Evolutionary conservation across 1,140 invertebrate species (phyloP), one percentile per base, ranked within the genome.

Genomic region (Euura lappo): DNA sequence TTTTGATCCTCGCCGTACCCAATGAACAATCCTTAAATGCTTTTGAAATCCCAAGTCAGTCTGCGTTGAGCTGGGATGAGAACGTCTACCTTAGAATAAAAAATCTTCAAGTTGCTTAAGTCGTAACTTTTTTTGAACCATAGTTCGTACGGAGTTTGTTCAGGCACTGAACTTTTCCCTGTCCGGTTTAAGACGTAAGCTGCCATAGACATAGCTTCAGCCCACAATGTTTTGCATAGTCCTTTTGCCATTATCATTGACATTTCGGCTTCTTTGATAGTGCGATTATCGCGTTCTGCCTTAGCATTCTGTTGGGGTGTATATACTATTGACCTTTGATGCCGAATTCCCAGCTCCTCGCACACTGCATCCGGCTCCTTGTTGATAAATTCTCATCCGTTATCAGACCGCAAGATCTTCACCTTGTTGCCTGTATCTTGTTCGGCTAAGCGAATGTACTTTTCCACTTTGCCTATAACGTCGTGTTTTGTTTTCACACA

Each of bases 271-370:
- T 86, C 83, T 47, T 82, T 75, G 68, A 80, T 13, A 8, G 78
- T 82, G 46, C 80, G 8, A 60, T 79, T 82, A 60, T 72, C 71
- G 45, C 82, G 46, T 70, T 84, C 77, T 10, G 76, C 76, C 13
- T 72, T 71, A 6, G 81, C 81, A 74, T 86, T 86, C 71, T 79
- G 73, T 72, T 86, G 72, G 6, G 81, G 79, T 45, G 77, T 80
- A 72, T 83, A 83, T 8, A 77, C 69, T 11, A 75, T 71, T 45
- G 70, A 45, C 66, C 43, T 72, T 45, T 74, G 45, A 47, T 75
- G 70, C 8, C n/a, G 13, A 44, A 76, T 75, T 13, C 69, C 66
- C 44, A 11, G 11, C 13, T 64, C 44, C 7, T 44, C 43, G 44
- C 43, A 71, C 45, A 65, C 45, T 13, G 67, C 10, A 47, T 72